Base-by-base conservation (phyloP, 2,797 vertebrate genomes). In the Epinephelus malabaricus region DNA sequence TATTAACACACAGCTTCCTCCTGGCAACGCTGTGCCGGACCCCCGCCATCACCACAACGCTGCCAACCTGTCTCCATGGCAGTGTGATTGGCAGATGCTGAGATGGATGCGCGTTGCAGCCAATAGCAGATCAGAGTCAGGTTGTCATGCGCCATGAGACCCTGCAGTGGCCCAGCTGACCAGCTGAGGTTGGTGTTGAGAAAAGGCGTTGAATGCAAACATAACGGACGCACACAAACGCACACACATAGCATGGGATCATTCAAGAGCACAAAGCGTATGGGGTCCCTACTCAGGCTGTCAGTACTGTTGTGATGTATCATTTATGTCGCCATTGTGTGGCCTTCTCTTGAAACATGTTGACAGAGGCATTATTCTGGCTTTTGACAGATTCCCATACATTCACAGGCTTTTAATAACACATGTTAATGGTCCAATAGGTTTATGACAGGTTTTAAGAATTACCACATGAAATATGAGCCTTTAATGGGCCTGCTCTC, bases 1-100 rank as follows among this genome's bases (percentile, higher is more conserved):
- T 89, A 92, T 89, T 87, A 93, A 86, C 92, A 88, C 94, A 89
- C 94, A 94, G 93, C 91, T 93, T 95, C 90, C 87, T 94, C 85
- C 85, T 95, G 94, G 95, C 95, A 95, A 80, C 19, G 1, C 81
- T 65, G 66, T 66, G 77, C 76, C 82, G 69, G 84, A 93, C 92
- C 94, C 92, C 93, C 81, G 89, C 94, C 88, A 90, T 79, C 79
- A 47, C 62, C 73, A 43, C 79, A 75, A 83, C 38, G 85, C 84
- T 92, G 91, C 93, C 92, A 94, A 85, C 75, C 78, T 64, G 68
- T 94, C 86, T 78, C 93, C 90, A 92, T 92, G 87, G 88, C 65
- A 85, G 86, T 80, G 73, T 94, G 94, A 95, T 88, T 95, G 95
- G 92, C 94, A 95, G 93, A 76, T 92, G 84, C 83, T 87, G 86